Base-by-base conservation (phyloP, 2,888 invertebrate species). In the Acrocyrtus sp. region DNA sequence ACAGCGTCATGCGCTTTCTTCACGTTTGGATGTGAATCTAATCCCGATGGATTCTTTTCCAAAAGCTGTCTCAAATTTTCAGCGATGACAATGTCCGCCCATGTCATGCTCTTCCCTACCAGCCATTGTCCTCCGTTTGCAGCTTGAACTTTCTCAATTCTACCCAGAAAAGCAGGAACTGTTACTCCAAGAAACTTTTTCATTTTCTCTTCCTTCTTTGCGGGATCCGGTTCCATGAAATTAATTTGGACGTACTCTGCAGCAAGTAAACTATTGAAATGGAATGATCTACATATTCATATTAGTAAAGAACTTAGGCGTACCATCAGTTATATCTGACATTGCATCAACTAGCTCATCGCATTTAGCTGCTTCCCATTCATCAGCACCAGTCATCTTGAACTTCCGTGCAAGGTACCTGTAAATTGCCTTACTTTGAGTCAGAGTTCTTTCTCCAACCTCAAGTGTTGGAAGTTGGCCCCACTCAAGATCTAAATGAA, bases 371-470 rank as follows among this genome's bases (percentile, higher is more conserved):
- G 73, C 48, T 48, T 79, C 76, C 79, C 78, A 80, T n/a, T 77
- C 77, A 74, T 80, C 76, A 8, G 57, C 61, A 34, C 77, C 78
- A 27, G 66, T 51, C 39, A 81, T 56, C 19, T 78, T 72, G 54
- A 79, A 82, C 53, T 81, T 80, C 34, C 78, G 72, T 0, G 78
- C 82, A 10, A 82, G 62, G 56, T 78, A 82, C 6, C 82, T 69
- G 54, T 79, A 80, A 53, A 82, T 82, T 15, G 81, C 76, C 17
- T 76, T 76, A 19, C 80, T 78, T 74, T 82, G 82, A n/a, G 78
- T 77, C 3, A 82, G 75, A 3, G 70, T 76, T 48, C 76, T 63
- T 0, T 81, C 82, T 2, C 80, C 81, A 22, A 81, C 76, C 62
- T 80, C 65, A n/a, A 82, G 73, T 6, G 81, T 73, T 1, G 82